Evolutionary conservation across 2,113 vertebrate genomes (phyloP), one percentile per base, ranked within the genome.

Genomic region (Ceyx melanurus): DNA sequence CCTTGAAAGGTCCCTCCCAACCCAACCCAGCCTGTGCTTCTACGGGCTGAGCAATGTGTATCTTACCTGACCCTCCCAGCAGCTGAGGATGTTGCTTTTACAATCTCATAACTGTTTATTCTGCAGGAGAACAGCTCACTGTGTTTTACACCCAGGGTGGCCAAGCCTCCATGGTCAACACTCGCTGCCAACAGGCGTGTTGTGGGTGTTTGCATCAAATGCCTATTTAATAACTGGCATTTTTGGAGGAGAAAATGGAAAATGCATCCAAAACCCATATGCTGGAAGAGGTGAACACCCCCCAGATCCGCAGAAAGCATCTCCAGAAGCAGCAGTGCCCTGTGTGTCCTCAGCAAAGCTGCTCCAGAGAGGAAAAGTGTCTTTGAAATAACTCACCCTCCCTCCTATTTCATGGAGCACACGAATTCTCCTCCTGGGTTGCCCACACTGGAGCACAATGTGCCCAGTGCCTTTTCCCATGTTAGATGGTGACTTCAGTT

Each of bases 171-270:
- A 98, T 98, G 48, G 62, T 98, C 15, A 97, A 98, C 4, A 96
- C 98, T 98, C 42, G 95, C 97, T 0, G 96, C 98, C 3, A 98
- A 98, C 0, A 98, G 98, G 29, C 93, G 70, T 2, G 97, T 98
- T 48, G 84, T 97, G 43, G 98, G 98, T 29, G 90, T 72, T 50
- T 98, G 98, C 82, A 96, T 98, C 1, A 97, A 98, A 58, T 98
- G 98, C 68, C 98, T 98, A 0, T 98, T 98, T 86, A 98, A 98
- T 1, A 98, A 98, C 65, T 99, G 98, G 98, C 97, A 95, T 93
- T 98, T 98, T 85, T 85, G 89, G 33, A 6, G 98, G 98, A 10
- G 81, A 96, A 8, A 97, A 98, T 3, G 98, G 98, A 8, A 98
- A 97, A 64, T 98, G 98, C 92, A 91, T 94, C 76, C 94, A 35